Evolutionary conservation across 1,140 invertebrate genomes (phyloP), one percentile per base, ranked within the genome.

Genomic region (Bombus haemorrhoidalis): DNA sequence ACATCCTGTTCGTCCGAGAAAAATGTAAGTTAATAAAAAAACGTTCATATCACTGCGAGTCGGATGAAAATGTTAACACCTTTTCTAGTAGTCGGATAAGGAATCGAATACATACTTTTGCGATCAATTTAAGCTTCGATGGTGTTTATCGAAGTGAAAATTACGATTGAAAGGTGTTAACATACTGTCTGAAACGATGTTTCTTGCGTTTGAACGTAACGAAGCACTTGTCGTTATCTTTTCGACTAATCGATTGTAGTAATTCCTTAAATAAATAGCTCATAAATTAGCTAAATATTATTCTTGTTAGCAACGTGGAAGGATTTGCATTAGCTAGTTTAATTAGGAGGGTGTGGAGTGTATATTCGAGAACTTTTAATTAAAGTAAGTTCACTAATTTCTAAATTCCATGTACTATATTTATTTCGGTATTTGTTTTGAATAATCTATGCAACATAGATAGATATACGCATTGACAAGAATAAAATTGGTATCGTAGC

Each of bases 21-120:
- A 41, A 43, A 78, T 9, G 77, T 79, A 37, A 43, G 77, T 79
- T 25, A 22, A 79, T 66, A 66, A 79, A 66, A 34, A 28, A n/a
- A n/a, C 28, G 18, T 15, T 68, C 10, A 25, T 25, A 8, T 57
- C 37, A 39, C 57, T 43, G n/a, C 1, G 3, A 1, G 18, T 28
- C 25, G n/a, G 25, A 47, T 1, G 25, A 5, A 18, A 47, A 9
- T n/a, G 77, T 79, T 79, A 79, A 47, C 62, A 64, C 37, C 22
- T 47, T 62, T 28, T 37, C 37, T 6, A 68, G n/a, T 15, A 32
- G 15, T 32, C 15, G 15, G n/a, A 18, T n/a, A 32, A 66, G 64
- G 6, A 66, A 15, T n/a, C 62, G 8, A 9, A 22, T 22, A 32
- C 4, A 15, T 15, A 15, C 32, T 34, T 34, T 18, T 66, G 64